Percentiles rank a stretch among this genome's conserved stretches.
Conservation (phyloP, 2,113 vertebrate genomes). For the Cyanoramphus novaezelandiae region DNA sequence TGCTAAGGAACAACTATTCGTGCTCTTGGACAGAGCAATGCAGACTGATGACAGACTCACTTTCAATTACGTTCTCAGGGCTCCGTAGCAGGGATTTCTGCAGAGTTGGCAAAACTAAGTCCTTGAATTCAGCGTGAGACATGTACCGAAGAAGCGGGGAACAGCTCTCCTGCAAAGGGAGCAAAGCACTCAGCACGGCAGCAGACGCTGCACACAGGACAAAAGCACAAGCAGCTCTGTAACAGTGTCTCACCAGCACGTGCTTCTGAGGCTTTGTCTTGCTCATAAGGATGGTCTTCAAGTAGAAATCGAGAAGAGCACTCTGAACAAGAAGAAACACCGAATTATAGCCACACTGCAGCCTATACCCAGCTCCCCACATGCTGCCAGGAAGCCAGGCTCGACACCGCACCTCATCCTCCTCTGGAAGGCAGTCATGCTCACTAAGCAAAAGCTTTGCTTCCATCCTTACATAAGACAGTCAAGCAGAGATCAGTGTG, state of each 20-base stretch:
- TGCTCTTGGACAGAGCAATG: background rate
- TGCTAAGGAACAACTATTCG: background rate
- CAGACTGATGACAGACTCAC: slow-evolving; percentile 74
- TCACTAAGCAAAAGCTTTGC: background rate
- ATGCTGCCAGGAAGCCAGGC: background rate
- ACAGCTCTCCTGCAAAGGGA: slow-evolving; percentile 82
- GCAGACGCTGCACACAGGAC: accelerated
- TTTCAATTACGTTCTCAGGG: slow-evolving; percentile 93
- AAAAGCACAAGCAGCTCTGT: background rate
- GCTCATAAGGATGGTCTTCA: slow-evolving; percentile 94
- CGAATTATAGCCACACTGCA: background rate
- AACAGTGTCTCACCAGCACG: slow-evolving; percentile 80
- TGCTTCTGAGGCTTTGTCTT: slow-evolving; percentile 90
- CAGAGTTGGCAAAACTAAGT: slow-evolving; percentile 86
- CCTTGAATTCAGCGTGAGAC: slow-evolving; percentile 91
- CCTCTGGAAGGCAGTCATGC: background rate
- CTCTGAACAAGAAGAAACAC: slow-evolving; percentile 70
- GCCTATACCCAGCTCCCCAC: background rate
- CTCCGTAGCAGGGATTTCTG: slow-evolving; percentile 94
- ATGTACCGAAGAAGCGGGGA: slow-evolving; percentile 86
- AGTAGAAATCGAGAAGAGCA: slow-evolving; percentile 89
- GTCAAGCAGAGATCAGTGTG: background rate
- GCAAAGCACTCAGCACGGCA: background rate
- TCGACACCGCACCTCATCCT: background rate
- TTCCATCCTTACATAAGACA: background rate